These are phyloP conservation scores for Spodoptera exigua DNA, from an alignment of 2,888 invertebrate species.

Conservation along the genomic window DNA sequence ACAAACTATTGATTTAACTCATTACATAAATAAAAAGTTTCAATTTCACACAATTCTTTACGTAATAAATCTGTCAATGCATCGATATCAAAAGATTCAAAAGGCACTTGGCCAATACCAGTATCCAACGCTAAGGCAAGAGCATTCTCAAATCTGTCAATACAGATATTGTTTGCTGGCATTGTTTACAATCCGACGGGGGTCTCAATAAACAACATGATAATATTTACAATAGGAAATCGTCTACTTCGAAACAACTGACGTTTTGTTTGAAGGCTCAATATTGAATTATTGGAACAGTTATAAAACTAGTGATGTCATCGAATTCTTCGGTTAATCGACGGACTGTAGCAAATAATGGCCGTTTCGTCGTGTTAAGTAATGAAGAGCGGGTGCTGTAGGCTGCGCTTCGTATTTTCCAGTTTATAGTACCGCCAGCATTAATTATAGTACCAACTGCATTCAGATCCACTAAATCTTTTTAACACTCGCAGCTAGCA, in stretches of 20 bases:
- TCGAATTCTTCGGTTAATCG: slow-evolving; percentile 54
- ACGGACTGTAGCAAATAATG: slow-evolving; percentile 44
- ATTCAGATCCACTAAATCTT: slow-evolving; percentile 31
- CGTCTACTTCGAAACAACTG: slow-evolving; percentile 59
- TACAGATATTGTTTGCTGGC: slow-evolving; percentile 69
- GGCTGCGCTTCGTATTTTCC: slow-evolving; percentile 38
- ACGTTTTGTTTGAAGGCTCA: slow-evolving; percentile 63
- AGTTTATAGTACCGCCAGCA: slow-evolving; percentile 40
- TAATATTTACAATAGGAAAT: slow-evolving; percentile 71
- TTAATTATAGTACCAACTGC: slow-evolving; percentile 1
- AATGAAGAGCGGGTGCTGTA: slow-evolving; percentile 38
- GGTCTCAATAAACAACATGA: slow-evolving; percentile 69
- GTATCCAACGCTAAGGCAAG: slow-evolving; percentile 43
- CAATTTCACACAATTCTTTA: slow-evolving; percentile 45
- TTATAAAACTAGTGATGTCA: slow-evolving; percentile 66
- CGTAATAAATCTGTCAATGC: slow-evolving; percentile 53
- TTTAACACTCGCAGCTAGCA: slow-evolving; percentile 12
- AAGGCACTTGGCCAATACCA: slow-evolving; percentile 52
- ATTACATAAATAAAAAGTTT: slow-evolving; percentile 51
- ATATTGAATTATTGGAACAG: slow-evolving; percentile 48
- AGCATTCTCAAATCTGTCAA: slow-evolving; percentile 69
- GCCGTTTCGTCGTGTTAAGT: slow-evolving; percentile 51
- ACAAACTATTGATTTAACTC: slow-evolving; percentile 42
- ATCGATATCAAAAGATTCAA: slow-evolving; percentile 41
- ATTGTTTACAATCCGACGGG: slow-evolving; percentile 68